Evolutionary conservation across 2,113 vertebrate genomes (phyloP), one percentile per base, ranked within the genome.

Genomic region (Helogale parvula): DNA sequence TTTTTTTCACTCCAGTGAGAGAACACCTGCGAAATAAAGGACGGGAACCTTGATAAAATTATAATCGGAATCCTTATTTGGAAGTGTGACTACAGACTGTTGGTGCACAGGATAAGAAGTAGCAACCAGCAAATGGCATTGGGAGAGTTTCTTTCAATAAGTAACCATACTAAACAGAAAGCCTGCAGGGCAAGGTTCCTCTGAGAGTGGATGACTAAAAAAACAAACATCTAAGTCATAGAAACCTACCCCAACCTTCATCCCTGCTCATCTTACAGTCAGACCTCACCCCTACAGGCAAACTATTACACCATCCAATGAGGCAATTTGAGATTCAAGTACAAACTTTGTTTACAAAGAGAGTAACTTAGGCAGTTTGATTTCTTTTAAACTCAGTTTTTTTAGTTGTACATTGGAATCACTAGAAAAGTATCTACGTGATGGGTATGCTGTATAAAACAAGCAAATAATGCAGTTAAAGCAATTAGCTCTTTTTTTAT

Each of bases 381-480:
- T 15, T 82, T 45, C 14, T 89, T 76, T 85, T 16, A 82, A 87
- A 54, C 8, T 79, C 12, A 33, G 8, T n/a, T 85, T 80, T 74
- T 54, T 72, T 81, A 68, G 41, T 38, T 87, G 17, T 79, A 47
- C 71, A 83, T 52, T 27, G 27, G 8, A 89, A 84, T 69, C 31
- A n/a, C 41, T 35, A 83, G 29, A 66, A 80, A 88, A 72, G 4
- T 54, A 84, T 17, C 17, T 41, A 77, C n/a, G 0, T 63, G 47
- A 65, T 60, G 33, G 14, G 1, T 60, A 25, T 21, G 4, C 41
- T 93, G 7, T 72, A 14, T 63, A 16, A 14, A 29, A 79, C 68
- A 93, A 72, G 6, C 7, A 94, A 88, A 92, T 63, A 80, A 92
- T 25, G 1, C 35, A 77, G 9, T 27, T 84, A 74, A 83, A 96